Base-by-base conservation (phyloP, 2,888 invertebrate species). In the Agrypnus murinus region DNA sequence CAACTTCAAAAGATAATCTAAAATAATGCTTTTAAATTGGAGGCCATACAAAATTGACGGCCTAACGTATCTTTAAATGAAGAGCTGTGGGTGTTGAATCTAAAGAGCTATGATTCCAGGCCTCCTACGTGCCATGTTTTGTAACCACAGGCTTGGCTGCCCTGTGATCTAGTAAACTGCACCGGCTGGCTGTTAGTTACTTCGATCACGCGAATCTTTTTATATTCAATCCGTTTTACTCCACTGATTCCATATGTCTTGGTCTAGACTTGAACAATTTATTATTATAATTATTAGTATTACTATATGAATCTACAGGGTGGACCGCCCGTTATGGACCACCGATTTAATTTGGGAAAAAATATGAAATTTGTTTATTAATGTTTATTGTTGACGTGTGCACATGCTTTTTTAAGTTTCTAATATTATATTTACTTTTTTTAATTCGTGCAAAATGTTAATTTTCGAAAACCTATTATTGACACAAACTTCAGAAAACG, bases 121-220 rank as follows among this genome's bases (percentile, higher is more conserved):
- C 69, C 65, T 72, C 75, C 73, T 55, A 75, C 75, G 71, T 72
- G 68, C 67, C 45, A 65, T 72, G 67, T 75, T 75, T 75, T 74
- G 75, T 75, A 75, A 75, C 73, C 62, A 66, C 65, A 70, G 75
- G 75, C 75, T 73, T 74, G 75, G 75, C 72, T 65, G 69, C 72
- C 58, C 64, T 64, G 59, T 71, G 71, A 71, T 71, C 71, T 71
- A 67, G 64, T 71, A 71, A n/a, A 71, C 58, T 64, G 48, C 63
- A 71, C 64, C 67, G 71, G 63, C 64, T 64, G 71, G 63, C 67
- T 55, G 55, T 71, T 71, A 66, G 45, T 67, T 68, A 67, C 71
- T 63, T 67, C 50, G 48, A 67, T 59, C 71, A 68, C 59, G 71
- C 71, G 60, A 67, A 67, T 68, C 58, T 68, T 67, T 57, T 66